Conservation (phyloP, 30 jellyfish, hydroid and myxozoan species). For the Cassiopea andromeda region DNA sequence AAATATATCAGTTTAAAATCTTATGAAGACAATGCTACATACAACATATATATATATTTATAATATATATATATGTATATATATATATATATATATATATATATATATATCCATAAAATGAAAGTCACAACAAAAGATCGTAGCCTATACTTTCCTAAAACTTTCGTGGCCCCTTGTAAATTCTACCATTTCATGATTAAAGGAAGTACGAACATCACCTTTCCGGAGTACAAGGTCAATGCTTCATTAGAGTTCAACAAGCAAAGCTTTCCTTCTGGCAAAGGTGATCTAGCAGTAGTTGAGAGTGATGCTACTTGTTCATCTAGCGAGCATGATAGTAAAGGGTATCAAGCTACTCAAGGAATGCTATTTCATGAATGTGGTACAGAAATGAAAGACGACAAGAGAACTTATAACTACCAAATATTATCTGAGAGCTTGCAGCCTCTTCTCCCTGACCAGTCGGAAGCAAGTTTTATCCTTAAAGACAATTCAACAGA, state of each 20-base stretch:
- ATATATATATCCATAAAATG: too few species aligned
- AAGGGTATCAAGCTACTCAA: neutral
- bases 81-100: too few species aligned
- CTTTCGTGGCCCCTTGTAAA: too few species aligned
- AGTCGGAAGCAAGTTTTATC: neutral
- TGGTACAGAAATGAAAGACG: neutral
- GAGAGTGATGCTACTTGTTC: neutral
- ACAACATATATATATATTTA: too few species aligned
- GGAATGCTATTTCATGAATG: neutral
- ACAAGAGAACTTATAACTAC: neutral
- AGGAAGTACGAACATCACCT: neutral
- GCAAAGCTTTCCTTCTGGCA: neutral
- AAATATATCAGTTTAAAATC: too few species aligned
- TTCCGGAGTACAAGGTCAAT: neutral
- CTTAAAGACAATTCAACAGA: slow-evolving; percentile 2
- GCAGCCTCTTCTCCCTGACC: neutral
- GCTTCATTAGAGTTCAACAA: neutral
- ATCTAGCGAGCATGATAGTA: neutral
- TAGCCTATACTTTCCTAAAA: too few species aligned
- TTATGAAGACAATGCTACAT: too few species aligned
- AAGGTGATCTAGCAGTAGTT: neutral
- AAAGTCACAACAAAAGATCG: too few species aligned
- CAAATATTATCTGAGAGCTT: neutral
- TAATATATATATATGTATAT: too few species aligned
- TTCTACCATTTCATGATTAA: neutral